A percentile compares a stretch with the other conserved stretches of the same genome.
Evolutionary conservation across 2,888 invertebrate species (phyloP).

Genomic region (Autographa pulchrina): DNA sequence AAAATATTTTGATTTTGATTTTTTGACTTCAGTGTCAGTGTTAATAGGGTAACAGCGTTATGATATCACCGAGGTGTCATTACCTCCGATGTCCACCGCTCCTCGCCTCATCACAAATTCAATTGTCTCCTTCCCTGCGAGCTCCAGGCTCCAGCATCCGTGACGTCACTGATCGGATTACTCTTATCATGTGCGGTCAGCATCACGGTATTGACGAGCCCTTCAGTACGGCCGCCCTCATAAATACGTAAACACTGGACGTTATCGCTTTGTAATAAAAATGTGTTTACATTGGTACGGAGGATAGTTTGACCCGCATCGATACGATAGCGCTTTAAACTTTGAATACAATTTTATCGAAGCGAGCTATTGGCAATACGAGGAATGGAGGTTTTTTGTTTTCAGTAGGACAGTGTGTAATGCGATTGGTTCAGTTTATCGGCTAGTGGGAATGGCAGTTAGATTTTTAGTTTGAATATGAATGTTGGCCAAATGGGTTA

Average conservation of each 20-base stretch:
- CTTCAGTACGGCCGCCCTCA: conserved; percentile 54
- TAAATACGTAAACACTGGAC: conserved; percentile 53
- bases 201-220: conserved; percentile 50
- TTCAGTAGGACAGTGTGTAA: background rate
- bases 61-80: background rate
- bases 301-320: conserved; percentile 7
- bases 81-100: background rate
- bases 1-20: too few relatives aligned
- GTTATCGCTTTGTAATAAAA: conserved; percentile 46
- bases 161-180: conserved; percentile 32
- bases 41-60: background rate
- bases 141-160: conserved; percentile 13
- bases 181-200: conserved; percentile 49
- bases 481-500: background rate
- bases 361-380: conserved; percentile 1
- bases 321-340: conserved; percentile 14
- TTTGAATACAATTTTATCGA: conserved; percentile 15
- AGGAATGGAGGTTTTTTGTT: background rate
- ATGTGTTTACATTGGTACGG: conserved; percentile 36
- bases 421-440: background rate
- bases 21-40: background rate
- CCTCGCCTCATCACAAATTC: conserved; percentile 29
- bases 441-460: background rate
- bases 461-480: background rate
- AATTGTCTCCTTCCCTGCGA: conserved; percentile 21